A percentile compares a stretch with the other conserved stretches of the same genome.
Conservation (phyloP, 2,888 invertebrate genomes). For the Himalopsyche japonica region DNA sequence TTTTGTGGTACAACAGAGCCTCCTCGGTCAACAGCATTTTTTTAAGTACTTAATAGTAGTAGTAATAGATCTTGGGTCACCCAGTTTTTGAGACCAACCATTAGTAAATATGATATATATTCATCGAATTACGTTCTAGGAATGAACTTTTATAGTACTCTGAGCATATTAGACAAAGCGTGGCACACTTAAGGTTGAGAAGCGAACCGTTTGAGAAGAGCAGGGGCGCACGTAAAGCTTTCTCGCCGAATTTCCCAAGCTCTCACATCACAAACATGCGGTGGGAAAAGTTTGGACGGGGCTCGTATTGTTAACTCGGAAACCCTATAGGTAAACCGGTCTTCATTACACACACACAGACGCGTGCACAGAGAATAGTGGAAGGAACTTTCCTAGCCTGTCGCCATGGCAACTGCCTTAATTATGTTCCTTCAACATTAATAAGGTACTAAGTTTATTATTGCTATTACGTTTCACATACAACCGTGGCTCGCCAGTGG, state of each 20-base stretch:
- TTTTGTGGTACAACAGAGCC: too few species aligned
- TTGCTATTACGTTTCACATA: conserved; percentile 41
- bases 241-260: conserved; percentile 4
- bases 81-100: too few species aligned
- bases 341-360: conserved; percentile 12
- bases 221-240: neutral
- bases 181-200: neutral
- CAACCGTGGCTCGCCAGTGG: conserved; percentile 10
- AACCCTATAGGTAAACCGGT: conserved; percentile 20
- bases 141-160: neutral
- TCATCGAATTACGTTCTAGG: neutral
- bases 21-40: too few species aligned
- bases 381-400: conserved; percentile 17
- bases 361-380: conserved; percentile 14
- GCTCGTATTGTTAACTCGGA: conserved; percentile 23
- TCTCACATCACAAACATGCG: conserved; percentile 26
- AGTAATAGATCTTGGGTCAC: too few species aligned
- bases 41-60: too few species aligned
- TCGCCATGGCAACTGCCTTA: conserved; percentile 39
- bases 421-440: conserved; percentile 41
- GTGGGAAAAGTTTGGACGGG: conserved; percentile 30
- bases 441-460: conserved; percentile 41
- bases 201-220: neutral
- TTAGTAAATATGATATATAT: neutral
- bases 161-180: neutral